Percentiles rank a stretch among this genome's conserved stretches.
These are phyloP conservation scores for Micromesistius poutassou DNA, from an alignment of 2,797 vertebrate species.

Conservation along the genomic window DNA sequence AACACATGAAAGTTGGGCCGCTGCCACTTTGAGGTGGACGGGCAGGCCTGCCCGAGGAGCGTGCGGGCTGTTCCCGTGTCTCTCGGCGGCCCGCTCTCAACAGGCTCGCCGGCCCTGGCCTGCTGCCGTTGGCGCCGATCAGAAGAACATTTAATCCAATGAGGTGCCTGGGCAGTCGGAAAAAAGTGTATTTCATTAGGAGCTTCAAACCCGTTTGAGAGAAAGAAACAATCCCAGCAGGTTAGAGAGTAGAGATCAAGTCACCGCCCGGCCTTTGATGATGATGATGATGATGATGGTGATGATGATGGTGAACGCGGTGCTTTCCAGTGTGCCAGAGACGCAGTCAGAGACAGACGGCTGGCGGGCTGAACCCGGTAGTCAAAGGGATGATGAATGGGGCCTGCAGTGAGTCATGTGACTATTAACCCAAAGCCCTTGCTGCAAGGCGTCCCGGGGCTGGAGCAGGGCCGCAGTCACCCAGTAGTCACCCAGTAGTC, in stretches of 20 bases:
- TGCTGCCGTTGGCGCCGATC: constrained; percentile 34
- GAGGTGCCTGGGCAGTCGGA: constrained; percentile 38
- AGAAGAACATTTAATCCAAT: constrained; percentile 39
- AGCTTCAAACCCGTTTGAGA: constrained; percentile 10
- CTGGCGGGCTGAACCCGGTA: background rate
- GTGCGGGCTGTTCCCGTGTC: constrained; percentile 55
- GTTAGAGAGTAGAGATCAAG: background rate
- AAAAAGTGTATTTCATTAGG: constrained; percentile 13
- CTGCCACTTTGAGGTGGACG: constrained; percentile 55
- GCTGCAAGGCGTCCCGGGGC: background rate
- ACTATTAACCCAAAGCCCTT: background rate
- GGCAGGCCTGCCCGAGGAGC: constrained; percentile 68
- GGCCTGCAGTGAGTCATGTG: background rate
- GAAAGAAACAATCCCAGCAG: background rate
- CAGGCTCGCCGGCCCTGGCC: constrained; percentile 44
- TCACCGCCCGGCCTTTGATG: too few species aligned
- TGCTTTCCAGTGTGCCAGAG: background rate
- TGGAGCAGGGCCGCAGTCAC: background rate
- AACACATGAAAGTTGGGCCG: constrained; percentile 56
- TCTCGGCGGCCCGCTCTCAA: constrained; percentile 45
- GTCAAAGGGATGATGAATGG: constrained; percentile 2
- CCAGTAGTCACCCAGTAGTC: background rate
- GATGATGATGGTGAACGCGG: background rate
- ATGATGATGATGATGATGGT: background rate
- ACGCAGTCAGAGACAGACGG: background rate